phyloP scores from a whole-genome alignment of 2,888 invertebrate species.

The Lymantria dispar region DNA sequence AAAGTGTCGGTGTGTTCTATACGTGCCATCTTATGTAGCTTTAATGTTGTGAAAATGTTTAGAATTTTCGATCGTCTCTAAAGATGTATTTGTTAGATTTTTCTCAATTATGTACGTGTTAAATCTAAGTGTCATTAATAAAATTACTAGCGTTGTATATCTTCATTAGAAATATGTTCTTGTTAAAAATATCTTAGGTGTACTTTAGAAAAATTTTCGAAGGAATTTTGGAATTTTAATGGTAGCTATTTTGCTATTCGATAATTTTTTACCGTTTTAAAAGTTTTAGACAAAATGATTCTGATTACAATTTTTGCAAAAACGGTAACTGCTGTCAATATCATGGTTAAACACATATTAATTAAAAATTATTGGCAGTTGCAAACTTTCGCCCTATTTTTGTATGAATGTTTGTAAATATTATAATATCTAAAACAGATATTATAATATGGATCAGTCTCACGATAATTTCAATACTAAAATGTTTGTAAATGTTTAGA shows the following conservation, averaged over 20 bases:
- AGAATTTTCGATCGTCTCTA: conserved; percentile 24
- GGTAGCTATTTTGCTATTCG: background rate
- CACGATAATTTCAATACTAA: no score
- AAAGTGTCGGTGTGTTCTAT: conserved; percentile 50
- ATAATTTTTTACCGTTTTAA: background rate
- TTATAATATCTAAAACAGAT: no score
- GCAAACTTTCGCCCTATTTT: conserved; percentile 53
- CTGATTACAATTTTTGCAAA: background rate
- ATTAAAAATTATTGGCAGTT: conserved; percentile 12
- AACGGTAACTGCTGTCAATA: no score
- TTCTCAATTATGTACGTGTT: background rate
- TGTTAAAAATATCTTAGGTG: background rate
- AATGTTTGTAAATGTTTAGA: no score
- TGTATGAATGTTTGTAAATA: conserved; percentile 53
- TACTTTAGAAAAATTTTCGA: background rate
- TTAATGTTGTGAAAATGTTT: conserved; percentile 26
- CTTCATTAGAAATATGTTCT: background rate
- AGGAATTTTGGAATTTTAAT: background rate
- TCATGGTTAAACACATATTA: no score
- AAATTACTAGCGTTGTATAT: no score
- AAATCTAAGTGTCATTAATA: background rate
- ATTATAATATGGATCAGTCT: no score
- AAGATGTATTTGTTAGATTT: background rate
- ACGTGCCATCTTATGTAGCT: conserved; percentile 54
- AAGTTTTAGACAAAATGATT: background rate